Percentiles rank a stretch among this genome's conserved stretches.
Evolutionary conservation across 2,888 invertebrate genomes (phyloP).

Genomic region (Venustoraphidia nigricollis): DNA sequence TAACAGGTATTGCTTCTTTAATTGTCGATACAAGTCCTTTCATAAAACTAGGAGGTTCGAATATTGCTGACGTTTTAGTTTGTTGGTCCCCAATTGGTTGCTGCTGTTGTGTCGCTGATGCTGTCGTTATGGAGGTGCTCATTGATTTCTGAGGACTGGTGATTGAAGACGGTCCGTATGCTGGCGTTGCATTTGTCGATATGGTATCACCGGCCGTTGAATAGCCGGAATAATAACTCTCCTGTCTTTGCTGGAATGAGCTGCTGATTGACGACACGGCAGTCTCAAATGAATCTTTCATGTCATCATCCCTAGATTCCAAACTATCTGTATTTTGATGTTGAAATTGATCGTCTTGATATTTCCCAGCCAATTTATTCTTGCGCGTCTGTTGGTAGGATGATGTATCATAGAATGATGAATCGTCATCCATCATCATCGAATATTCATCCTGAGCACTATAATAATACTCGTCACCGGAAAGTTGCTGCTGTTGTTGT

Average conservation of each 20-base stretch:
- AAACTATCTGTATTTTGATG: constrained; percentile 36
- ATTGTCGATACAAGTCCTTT: no score
- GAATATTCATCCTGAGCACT: constrained; percentile 17
- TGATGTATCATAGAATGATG: constrained; percentile 10
- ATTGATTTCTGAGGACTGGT: not conserved
- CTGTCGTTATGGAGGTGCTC: constrained; percentile 14
- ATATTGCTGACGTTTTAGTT: constrained; percentile 2
- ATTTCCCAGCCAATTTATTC: constrained; percentile 20
- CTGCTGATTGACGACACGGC: constrained; percentile 31
- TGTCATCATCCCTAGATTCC: constrained; percentile 36
- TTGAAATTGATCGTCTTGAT: constrained; percentile 23
- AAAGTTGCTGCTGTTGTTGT: constrained; percentile 16
- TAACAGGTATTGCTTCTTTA: no score
- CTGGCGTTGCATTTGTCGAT: not conserved
- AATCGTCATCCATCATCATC: constrained; percentile 5
- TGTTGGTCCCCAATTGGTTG: constrained; percentile 7
- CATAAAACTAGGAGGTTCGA: constrained; percentile 1
- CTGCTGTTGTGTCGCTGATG: constrained; percentile 10
- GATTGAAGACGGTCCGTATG: no score
- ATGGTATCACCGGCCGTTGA: constrained; percentile 19
- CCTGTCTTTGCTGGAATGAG: constrained; percentile 24
- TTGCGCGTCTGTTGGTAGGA: constrained; percentile 13
- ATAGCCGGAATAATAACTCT: constrained; percentile 20
- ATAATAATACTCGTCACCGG: constrained; percentile 19
- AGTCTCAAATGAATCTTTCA: constrained; percentile 38